Evolutionary conservation across 2,888 invertebrate species (phyloP), one percentile per base, ranked within the genome.

Genomic region (Pseudolycoriella hygida): DNA sequence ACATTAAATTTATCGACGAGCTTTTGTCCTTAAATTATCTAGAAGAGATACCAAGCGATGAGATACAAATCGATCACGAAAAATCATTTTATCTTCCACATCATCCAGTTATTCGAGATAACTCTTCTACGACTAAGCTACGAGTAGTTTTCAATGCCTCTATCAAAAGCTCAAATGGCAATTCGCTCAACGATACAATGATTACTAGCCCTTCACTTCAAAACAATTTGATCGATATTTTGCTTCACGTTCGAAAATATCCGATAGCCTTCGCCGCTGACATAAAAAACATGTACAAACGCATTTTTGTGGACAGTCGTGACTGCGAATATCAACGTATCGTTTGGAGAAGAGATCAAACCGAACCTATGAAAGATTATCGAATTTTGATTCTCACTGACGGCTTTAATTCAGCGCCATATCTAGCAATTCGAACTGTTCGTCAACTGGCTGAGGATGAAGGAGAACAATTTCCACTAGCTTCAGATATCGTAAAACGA

Each of bases 271-370:
- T 57, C 8, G 47, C 43, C 2, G 52, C 51, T 1, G 55, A 57
- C 40, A 50, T 58, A 11, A 41, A 44, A 3, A 49, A 54, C 46
- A 56, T 56, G 50, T 56, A 52, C 40, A 47, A 48, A 1, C 53
- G 53, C 44, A 48, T 56, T 10, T 3, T 25, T 11, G 37, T 55
- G 1, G 25, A 48, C 18, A 43, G 47, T 10, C 34, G 44, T 2
- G 45, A 55, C 12, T 32, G 34, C 11, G 43, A 52, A 39, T 51
- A 48, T 17, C 49, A 53, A n/a, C 32, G 51, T 14, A 52, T 51
- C 6, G 19, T 55, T 2, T 53, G 52, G 51, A 40, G 52, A 38
- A 19, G 38, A 2, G 42, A 40, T 39, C 45, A 43, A n/a, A 11
- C 31, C 6, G 31, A 45, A 12, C 47, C 46, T 2, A n/a, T 52